phyloP scores from a whole-genome alignment of 2,797 vertebrate genomes.

The Notolabrus celidotus region DNA sequence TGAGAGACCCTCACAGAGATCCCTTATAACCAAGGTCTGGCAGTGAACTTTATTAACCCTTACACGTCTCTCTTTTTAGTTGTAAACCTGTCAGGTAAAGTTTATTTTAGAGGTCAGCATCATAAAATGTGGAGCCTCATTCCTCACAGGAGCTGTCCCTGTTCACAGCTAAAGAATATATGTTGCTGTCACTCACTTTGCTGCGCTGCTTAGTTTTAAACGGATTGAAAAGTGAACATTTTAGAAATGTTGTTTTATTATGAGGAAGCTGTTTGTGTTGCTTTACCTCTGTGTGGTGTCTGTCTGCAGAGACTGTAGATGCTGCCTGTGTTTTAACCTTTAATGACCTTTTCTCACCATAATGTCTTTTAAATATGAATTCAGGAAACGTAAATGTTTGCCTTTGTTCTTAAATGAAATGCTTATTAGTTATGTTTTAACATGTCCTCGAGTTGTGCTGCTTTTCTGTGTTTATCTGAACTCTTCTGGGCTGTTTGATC shows the following conservation, averaged over 20 bases:
- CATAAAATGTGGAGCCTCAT: neutral
- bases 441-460: neutral
- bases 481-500: slow-evolving; percentile 18
- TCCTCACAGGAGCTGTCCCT: neutral
- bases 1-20: too few relatives aligned
- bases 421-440: neutral
- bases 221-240: neutral
- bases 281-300: neutral
- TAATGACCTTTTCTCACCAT: neutral
- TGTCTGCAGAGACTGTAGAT: too few relatives aligned
- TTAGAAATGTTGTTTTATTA: too few relatives aligned
- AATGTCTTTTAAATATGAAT: neutral
- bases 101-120: slow-evolving; percentile 3
- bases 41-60: too few relatives aligned
- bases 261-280: too few relatives aligned
- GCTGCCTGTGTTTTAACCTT: slow-evolving; percentile 13
- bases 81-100: neutral
- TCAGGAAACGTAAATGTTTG: neutral
- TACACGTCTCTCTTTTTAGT: neutral
- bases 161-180: neutral
- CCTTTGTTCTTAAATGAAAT: neutral
- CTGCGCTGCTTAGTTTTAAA: neutral
- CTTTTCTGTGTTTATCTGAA: slow-evolving; percentile 12
- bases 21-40: too few relatives aligned
- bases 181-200: neutral